Evolutionary conservation across 2,888 invertebrate genomes (phyloP).

Genomic region (Harpalus rufipes): DNA sequence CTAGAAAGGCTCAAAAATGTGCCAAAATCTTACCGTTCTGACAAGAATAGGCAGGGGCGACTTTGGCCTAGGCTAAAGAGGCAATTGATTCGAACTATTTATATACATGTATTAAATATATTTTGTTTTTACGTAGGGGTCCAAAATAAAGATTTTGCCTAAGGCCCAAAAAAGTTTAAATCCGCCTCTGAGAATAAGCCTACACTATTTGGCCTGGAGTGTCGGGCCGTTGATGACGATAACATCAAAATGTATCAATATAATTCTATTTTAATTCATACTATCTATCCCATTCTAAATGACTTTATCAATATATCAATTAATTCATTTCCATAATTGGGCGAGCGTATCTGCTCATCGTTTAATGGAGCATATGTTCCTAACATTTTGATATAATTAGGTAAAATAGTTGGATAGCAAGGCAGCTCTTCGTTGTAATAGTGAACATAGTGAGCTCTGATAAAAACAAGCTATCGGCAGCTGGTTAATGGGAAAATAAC

Average conservation of each 20-base stretch:
- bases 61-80: too few relatives aligned
- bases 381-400: slow-evolving; percentile 61
- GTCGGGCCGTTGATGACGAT: background rate
- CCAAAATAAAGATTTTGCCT: too few relatives aligned
- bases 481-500: slow-evolving; percentile 52
- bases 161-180: too few relatives aligned
- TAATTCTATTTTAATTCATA: too few relatives aligned
- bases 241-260: too few relatives aligned
- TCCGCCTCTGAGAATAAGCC: too few relatives aligned
- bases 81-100: too few relatives aligned
- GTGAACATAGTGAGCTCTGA: slow-evolving; percentile 13
- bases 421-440: slow-evolving; percentile 44
- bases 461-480: slow-evolving; percentile 46
- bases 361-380: slow-evolving; percentile 57
- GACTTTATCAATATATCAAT: background rate
- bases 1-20: too few relatives aligned
- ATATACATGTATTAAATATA: too few relatives aligned
- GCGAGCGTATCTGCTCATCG: background rate
- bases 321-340: slow-evolving; percentile 4
- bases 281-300: background rate
- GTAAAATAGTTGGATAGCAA: slow-evolving; percentile 58
- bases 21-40: too few relatives aligned
- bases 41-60: too few relatives aligned
- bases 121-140: too few relatives aligned
- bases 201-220: background rate